A percentile compares a stretch with the other conserved stretches of the same genome.
Evolutionary conservation across 2,797 vertebrate genomes (phyloP).

Genomic region (Ctenopoma multispine): DNA sequence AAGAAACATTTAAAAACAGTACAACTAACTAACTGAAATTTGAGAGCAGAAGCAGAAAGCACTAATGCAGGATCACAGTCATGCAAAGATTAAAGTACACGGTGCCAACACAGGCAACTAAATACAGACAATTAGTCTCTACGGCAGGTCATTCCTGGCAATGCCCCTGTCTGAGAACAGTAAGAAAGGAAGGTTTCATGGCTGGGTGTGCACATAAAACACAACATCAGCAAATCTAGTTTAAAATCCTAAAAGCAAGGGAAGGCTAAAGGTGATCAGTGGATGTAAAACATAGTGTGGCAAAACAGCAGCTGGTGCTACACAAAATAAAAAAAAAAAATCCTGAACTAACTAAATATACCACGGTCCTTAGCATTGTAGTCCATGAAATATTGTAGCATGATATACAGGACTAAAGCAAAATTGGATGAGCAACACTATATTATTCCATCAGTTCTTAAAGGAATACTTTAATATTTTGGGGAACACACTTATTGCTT

Average conservation of each 20-base stretch:
- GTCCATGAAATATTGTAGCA: too few species aligned
- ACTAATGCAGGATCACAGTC: background rate
- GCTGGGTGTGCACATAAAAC: slow-evolving; percentile 30
- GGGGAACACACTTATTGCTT: too few species aligned
- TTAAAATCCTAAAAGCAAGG: slow-evolving; percentile 27
- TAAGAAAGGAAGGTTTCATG: slow-evolving; percentile 22
- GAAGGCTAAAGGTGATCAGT: slow-evolving; percentile 33
- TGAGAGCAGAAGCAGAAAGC: background rate
- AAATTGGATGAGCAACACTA: too few species aligned
- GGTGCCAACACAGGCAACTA: background rate
- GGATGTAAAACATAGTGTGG: slow-evolving; percentile 25
- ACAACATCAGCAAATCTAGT: slow-evolving; percentile 21
- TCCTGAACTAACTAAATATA: too few species aligned
- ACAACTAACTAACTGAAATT: background rate
- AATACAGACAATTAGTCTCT: background rate
- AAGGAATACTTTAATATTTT: too few species aligned
- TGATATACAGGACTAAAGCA: too few species aligned
- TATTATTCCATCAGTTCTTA: too few species aligned
- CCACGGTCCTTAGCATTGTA: too few species aligned
- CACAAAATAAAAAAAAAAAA: slow-evolving; percentile 7
- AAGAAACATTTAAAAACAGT: background rate
- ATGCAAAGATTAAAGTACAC: background rate
- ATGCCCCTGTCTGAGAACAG: slow-evolving; percentile 1
- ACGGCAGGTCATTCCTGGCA: background rate
- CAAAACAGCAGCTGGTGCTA: slow-evolving; percentile 7